phyloP scores from a whole-genome alignment of 2,888 invertebrate genomes.

The Plemyria rubiginata region DNA sequence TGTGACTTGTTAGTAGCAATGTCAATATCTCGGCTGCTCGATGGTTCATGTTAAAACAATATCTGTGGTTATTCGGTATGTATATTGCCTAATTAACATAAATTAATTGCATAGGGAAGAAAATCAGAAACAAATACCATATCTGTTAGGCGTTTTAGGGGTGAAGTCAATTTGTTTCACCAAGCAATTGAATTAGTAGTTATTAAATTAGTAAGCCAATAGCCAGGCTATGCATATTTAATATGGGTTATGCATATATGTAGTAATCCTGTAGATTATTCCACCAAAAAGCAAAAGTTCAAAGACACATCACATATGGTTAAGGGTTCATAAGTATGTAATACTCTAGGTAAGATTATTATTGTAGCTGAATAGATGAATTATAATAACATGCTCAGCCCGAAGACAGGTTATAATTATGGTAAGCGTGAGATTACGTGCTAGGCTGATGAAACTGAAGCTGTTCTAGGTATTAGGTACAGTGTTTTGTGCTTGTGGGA shows the following conservation, averaged over 20 bases:
- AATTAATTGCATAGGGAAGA: not conserved
- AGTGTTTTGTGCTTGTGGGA: conserved; percentile 19
- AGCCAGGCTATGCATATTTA: too few relatives aligned
- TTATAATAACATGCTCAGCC: conserved; percentile 61
- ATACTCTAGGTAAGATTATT: not conserved
- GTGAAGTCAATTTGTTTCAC: too few relatives aligned
- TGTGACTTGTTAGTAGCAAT: conserved; percentile 18
- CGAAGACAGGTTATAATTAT: conserved; percentile 48
- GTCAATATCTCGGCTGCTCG: not conserved
- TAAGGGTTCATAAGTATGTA: not conserved
- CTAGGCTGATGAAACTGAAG: conserved; percentile 63
- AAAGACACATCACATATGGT: not conserved
- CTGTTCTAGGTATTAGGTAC: conserved; percentile 34
- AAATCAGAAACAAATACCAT: not conserved
- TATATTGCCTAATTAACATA: not conserved
- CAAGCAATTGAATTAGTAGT: too few relatives aligned
- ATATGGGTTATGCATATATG: too few relatives aligned
- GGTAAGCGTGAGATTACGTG: conserved; percentile 64
- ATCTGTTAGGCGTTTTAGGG: too few relatives aligned
- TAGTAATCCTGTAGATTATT: too few relatives aligned
- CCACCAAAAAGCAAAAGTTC: not conserved
- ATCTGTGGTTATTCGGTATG: too few relatives aligned
- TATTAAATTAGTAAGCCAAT: too few relatives aligned
- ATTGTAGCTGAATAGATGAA: not conserved
- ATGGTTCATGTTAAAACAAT: conserved; percentile 3